phyloP scores from a whole-genome alignment of 1,140 invertebrate genomes.

The Tyrophagus putrescentiae region DNA sequence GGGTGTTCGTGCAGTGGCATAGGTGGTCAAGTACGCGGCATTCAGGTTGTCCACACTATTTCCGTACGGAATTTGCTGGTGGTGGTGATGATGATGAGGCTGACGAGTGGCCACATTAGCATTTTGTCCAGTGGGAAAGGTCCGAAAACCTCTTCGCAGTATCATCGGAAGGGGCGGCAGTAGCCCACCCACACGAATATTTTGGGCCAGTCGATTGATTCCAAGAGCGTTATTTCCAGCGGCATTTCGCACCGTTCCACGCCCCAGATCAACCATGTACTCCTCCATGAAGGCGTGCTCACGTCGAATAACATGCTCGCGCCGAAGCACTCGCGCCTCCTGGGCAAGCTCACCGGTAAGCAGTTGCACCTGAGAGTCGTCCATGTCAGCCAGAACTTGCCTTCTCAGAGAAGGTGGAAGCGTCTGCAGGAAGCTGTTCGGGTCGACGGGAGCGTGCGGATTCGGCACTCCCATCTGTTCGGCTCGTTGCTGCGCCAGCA shows the following conservation, averaged over 20 bases:
- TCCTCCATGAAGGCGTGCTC: background rate
- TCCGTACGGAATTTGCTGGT: too few species aligned
- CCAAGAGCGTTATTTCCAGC: too few species aligned
- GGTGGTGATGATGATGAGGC: too few species aligned
- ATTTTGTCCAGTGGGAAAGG: too few species aligned
- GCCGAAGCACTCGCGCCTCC: slow-evolving; percentile 63
- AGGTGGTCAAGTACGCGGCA: slow-evolving; percentile 6
- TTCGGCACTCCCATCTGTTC: slow-evolving; percentile 65
- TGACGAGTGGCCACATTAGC: too few species aligned
- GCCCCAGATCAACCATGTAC: slow-evolving; percentile 5
- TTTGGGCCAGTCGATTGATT: too few species aligned
- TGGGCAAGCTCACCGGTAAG: slow-evolving; percentile 68
- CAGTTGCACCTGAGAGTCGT: slow-evolving; percentile 74
- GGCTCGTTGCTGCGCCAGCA: slow-evolving; percentile 64
- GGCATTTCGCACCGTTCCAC: too few species aligned
- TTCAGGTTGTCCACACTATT: slow-evolving; percentile 27
- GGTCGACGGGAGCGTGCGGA: slow-evolving; percentile 68
- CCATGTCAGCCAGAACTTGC: slow-evolving; percentile 74
- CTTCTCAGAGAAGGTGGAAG: slow-evolving; percentile 63
- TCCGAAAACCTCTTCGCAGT: too few species aligned
- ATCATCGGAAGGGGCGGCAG: too few species aligned
- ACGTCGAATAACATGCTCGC: slow-evolving; percentile 57
- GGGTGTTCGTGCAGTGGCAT: slow-evolving; percentile 12
- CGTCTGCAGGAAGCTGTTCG: slow-evolving; percentile 70
- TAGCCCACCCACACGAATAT: too few species aligned